A percentile compares a stretch with the other conserved stretches of the same genome.
Conservation (phyloP, 1,140 invertebrate species). For the Drosophila triauraria region DNA sequence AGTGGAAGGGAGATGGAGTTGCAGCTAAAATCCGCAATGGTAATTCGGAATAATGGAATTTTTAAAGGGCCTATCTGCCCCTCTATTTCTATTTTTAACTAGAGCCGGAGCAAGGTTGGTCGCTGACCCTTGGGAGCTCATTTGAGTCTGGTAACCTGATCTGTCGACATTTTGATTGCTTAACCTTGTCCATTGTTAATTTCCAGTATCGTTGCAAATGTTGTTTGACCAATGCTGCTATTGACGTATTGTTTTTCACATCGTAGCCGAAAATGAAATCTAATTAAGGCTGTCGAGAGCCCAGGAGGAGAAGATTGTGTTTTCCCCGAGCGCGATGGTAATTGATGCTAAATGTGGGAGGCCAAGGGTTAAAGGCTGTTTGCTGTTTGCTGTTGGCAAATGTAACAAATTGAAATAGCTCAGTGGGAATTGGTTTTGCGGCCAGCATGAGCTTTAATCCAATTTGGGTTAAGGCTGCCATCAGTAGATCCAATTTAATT, state of each 20-base stretch:
- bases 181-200: conserved; percentile 50
- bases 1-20: conserved; percentile 3
- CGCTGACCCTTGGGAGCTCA: not conserved
- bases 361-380: conserved; percentile 9
- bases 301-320: conserved; percentile 37
- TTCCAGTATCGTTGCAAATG: conserved; percentile 20
- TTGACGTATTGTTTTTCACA: conserved; percentile 52
- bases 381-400: conserved; percentile 61
- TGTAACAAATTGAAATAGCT: conserved; percentile 62
- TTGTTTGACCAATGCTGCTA: conserved; percentile 15
- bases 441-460: conserved; percentile 19
- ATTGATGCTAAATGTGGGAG: conserved; percentile 27
- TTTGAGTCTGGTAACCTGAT: conserved; percentile 9
- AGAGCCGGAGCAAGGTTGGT: not conserved
- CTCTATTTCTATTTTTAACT: not conserved
- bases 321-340: conserved; percentile 20
- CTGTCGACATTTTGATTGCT: conserved; percentile 18
- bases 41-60: conserved; percentile 36
- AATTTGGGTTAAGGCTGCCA: conserved; percentile 53
- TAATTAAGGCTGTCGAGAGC: conserved; percentile 50
- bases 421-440: conserved; percentile 46
- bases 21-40: conserved; percentile 9
- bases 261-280: conserved; percentile 59
- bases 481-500: conserved; percentile 7
- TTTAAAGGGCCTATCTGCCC: conserved; percentile 12